Evolutionary conservation across 2,888 invertebrate genomes (phyloP).

Genomic region (Patella depressa): DNA sequence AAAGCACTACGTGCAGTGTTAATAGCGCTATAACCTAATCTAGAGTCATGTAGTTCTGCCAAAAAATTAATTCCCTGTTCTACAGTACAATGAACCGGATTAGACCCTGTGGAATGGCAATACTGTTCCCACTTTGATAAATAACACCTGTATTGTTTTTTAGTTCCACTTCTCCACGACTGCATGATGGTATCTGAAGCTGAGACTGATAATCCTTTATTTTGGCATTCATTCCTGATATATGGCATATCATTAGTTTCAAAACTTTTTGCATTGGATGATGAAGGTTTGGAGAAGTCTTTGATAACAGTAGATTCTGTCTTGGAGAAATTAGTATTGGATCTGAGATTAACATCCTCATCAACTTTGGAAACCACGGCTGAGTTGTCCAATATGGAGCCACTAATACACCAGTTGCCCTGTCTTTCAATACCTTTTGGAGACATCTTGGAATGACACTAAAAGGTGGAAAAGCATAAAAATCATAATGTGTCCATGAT

Average conservation of each 20-base stretch:
- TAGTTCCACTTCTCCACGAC: conserved; percentile 30
- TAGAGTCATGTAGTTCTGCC: conserved; percentile 23
- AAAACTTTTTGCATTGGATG: neutral
- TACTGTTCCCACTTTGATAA: conserved; percentile 29
- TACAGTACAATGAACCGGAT: conserved; percentile 27
- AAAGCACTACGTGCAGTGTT: conserved; percentile 32
- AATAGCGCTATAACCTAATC: conserved; percentile 25
- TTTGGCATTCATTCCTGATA: conserved; percentile 22
- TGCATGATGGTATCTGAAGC: too few species aligned
- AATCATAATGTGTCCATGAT: conserved; percentile 17
- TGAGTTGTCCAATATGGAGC: conserved; percentile 26
- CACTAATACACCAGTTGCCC: conserved; percentile 23
- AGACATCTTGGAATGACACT: conserved; percentile 23
- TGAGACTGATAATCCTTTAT: conserved; percentile 21
- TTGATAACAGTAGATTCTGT: conserved; percentile 5
- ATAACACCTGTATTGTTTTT: conserved; percentile 30
- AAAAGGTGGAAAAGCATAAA: conserved; percentile 32
- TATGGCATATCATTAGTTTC: conserved; percentile 14
- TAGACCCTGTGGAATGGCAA: conserved; percentile 28
- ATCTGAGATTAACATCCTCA: conserved; percentile 14
- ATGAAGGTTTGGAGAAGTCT: neutral
- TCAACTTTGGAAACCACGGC: too few species aligned
- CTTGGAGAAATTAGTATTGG: conserved; percentile 17
- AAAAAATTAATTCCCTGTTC: conserved; percentile 28
- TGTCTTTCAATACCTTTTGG: conserved; percentile 24